Evolutionary conservation across 2,797 vertebrate species (phyloP), one percentile per base, ranked within the genome.

Genomic region (Coracias cyanogaster): DNA sequence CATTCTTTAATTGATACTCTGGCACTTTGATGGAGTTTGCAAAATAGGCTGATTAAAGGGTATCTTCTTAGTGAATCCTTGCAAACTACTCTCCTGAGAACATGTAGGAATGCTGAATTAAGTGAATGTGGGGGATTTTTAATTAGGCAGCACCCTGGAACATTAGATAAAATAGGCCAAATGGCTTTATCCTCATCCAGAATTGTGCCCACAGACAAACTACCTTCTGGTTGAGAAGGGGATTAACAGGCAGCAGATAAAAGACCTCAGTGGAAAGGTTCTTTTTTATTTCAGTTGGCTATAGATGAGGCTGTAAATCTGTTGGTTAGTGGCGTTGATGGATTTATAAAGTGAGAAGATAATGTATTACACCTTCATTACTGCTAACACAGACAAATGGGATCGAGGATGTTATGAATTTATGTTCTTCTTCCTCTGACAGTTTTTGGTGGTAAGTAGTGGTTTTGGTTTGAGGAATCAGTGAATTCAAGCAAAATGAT

Each of bases 101-200:
- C 29, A n/a, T 69, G 61, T 83, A 84, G 80, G 54, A 72, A 72
- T 33, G 37, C 65, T 79, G 70, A 92, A 54, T 96, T 93, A 92
- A 85, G 37, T 95, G 62, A 61, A 61, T 72, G 28, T 43, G 67
- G 20, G 81, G 51, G 91, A 86, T 93, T 94, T 91, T 93, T 91
- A 90, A 95, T 87, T 80, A 83, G 76, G 45, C n/a, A 60, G 15
- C 51, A 21, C 83, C 28, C 31, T 12, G 45, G 37, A 89, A 87
- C 28, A 45, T 21, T 37, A 39, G 33, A 62, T 51, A 39, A 91
- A 79, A 73, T n/a, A 76, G 39, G 54, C 39, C 54, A 73, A 72
- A 45, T 37, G 18, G 17, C 77, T 78, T 91, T 81, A 8, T 94
- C 26, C 12, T 76, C 29, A 83, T 90, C 16, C 73, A 45, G 66